These are phyloP conservation scores for Aulostomus chinensis DNA, from an alignment of 2,797 vertebrate species.

Conservation along the genomic window DNA sequence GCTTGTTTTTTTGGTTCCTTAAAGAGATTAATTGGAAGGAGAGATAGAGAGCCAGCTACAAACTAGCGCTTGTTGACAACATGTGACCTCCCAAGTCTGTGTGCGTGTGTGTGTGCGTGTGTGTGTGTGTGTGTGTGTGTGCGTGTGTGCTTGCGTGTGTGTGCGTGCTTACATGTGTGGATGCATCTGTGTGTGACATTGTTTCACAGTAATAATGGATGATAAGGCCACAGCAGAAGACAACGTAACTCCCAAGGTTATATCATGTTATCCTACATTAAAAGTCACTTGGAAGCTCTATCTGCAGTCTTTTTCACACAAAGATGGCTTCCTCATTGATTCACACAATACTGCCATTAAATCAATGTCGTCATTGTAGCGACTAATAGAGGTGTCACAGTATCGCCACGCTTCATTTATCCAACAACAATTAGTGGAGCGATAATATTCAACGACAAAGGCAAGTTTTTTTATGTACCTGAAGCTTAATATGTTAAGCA, in stretches of 20 bases:
- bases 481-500: conserved; percentile 3
- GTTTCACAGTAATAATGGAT: conserved; percentile 14
- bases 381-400: conserved; percentile 43
- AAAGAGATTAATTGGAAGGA: conserved; percentile 67
- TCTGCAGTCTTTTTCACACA: conserved; percentile 31
- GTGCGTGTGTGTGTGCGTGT: conserved; percentile 1
- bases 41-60: conserved; percentile 37
- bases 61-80: conserved; percentile 36
- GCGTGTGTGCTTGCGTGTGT: conserved; percentile 1
- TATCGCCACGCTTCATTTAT: conserved; percentile 37
- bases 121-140: conserved; percentile 3
- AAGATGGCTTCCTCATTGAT: conserved; percentile 34
- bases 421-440: conserved; percentile 31
- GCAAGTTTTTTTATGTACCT: neutral
- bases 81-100: conserved; percentile 36
- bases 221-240: conserved; percentile 4
- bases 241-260: neutral
- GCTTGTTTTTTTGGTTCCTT: conserved; percentile 52
- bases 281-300: conserved; percentile 1
- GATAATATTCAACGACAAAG: conserved; percentile 17
- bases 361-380: conserved; percentile 56
- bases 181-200: conserved; percentile 3
- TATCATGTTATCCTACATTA: conserved; percentile 19
- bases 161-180: conserved; percentile 4
- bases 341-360: conserved; percentile 49